Evolutionary conservation across 2,888 invertebrate genomes (phyloP).

Genomic region (Drosophila bunnanda): DNA sequence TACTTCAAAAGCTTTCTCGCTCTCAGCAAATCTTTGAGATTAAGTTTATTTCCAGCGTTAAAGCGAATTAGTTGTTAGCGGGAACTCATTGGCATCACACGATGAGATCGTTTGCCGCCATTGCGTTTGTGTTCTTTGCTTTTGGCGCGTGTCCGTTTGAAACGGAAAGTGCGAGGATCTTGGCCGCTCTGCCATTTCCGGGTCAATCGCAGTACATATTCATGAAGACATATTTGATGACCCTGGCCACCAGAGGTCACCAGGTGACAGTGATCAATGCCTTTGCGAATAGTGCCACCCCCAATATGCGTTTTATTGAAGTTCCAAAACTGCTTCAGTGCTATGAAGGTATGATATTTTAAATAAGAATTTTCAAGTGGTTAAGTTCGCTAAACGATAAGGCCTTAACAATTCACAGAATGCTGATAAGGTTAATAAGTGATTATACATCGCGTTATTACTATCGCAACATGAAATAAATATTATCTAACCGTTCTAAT

Average conservation of each 20-base stretch:
- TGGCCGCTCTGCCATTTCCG: constrained; percentile 64
- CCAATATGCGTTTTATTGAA: constrained; percentile 64
- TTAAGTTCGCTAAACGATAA: no score
- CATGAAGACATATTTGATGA: constrained; percentile 52
- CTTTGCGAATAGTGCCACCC: constrained; percentile 40
- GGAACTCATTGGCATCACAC: neutral
- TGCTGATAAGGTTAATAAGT: neutral
- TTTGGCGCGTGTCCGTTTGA: constrained; percentile 15
- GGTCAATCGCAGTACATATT: constrained; percentile 77
- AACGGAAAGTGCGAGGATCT: constrained; percentile 60
- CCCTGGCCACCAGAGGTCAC: constrained; percentile 81
- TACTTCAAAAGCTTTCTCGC: neutral
- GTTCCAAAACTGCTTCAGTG: constrained; percentile 33
- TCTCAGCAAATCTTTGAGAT: neutral
- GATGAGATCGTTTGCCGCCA: constrained; percentile 42
- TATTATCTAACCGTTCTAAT: neutral
- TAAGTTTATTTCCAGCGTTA: neutral
- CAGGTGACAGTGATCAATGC: constrained; percentile 81
- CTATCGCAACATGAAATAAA: no score
- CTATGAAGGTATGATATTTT: constrained; percentile 29
- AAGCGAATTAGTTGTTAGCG: constrained; percentile 2
- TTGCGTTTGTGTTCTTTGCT: constrained; percentile 21
- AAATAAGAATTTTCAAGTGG: neutral
- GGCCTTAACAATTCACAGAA: neutral
- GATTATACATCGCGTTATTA: no score